Evolutionary conservation across 2,888 invertebrate species (phyloP).

Genomic region (Amiota mariae): DNA sequence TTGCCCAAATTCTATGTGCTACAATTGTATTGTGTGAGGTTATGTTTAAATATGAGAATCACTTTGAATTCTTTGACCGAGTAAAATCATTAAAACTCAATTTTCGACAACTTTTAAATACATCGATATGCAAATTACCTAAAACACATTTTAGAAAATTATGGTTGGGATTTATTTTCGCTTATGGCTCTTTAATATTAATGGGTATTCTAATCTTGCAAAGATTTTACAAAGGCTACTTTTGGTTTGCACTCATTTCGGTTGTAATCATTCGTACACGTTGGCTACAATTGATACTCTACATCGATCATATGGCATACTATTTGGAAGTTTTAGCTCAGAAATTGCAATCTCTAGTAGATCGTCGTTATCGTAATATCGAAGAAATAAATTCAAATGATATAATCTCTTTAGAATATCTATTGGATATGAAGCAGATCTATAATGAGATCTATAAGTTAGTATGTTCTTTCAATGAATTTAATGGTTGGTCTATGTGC

Average conservation of each 20-base stretch:
- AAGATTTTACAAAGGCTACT: conserved; percentile 1
- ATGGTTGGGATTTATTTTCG: neutral
- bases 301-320: conserved; percentile 6
- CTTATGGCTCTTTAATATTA: neutral
- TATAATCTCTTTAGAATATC: conserved; percentile 18
- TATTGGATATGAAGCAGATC: conserved; percentile 19
- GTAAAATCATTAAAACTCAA: neutral
- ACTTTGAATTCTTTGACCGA: neutral
- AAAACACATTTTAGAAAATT: neutral
- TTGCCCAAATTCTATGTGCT: neutral
- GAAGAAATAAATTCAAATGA: neutral
- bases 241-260: conserved; percentile 10
- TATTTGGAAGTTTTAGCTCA: conserved; percentile 16
- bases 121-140: neutral
- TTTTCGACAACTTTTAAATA: neutral
- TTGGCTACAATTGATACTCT: conserved; percentile 1
- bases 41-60: neutral
- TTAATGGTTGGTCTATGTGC: conserved; percentile 27
- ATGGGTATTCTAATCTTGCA: neutral
- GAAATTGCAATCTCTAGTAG: conserved; percentile 1
- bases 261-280: conserved; percentile 23
- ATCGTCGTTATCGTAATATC: neutral
- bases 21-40: neutral
- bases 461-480: neutral
- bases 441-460: conserved; percentile 21